phyloP scores from a whole-genome alignment of 2,888 invertebrate genomes.

The Drosophila quinaria region DNA sequence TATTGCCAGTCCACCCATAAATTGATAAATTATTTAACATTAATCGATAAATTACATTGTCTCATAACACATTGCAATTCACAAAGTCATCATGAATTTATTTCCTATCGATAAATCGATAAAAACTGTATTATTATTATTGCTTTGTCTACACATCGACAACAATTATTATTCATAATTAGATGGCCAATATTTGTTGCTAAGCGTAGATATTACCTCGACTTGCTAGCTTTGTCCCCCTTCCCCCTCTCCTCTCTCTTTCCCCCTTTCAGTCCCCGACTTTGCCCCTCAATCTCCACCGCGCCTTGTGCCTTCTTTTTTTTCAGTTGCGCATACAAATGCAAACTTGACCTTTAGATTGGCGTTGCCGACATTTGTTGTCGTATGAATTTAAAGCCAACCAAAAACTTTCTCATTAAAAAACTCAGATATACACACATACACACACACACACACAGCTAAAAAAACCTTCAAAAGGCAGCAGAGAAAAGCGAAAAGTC shows the following conservation, averaged over 20 bases:
- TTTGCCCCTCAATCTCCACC: background rate
- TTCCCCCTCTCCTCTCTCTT: background rate
- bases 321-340: conserved; percentile 55
- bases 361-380: conserved; percentile 30
- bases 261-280: too few species aligned
- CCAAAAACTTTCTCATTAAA: conserved; percentile 44
- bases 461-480: conserved; percentile 60
- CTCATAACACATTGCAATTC: too few species aligned
- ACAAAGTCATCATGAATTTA: background rate
- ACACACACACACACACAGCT: background rate
- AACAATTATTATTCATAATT: background rate
- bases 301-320: conserved; percentile 11
- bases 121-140: background rate
- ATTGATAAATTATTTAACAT: too few species aligned
- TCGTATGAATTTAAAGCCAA: conserved; percentile 48
- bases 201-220: background rate
- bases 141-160: background rate
- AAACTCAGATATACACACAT: conserved; percentile 22
- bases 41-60: too few species aligned
- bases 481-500: conserved; percentile 46
- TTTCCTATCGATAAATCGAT: conserved; percentile 12
- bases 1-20: too few species aligned
- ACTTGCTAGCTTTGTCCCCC: background rate
- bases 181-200: background rate
- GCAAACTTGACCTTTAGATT: conserved; percentile 72